These are phyloP conservation scores for Menidia beryllina DNA, from an alignment of 2,113 vertebrate genomes.

Conservation along the genomic window DNA sequence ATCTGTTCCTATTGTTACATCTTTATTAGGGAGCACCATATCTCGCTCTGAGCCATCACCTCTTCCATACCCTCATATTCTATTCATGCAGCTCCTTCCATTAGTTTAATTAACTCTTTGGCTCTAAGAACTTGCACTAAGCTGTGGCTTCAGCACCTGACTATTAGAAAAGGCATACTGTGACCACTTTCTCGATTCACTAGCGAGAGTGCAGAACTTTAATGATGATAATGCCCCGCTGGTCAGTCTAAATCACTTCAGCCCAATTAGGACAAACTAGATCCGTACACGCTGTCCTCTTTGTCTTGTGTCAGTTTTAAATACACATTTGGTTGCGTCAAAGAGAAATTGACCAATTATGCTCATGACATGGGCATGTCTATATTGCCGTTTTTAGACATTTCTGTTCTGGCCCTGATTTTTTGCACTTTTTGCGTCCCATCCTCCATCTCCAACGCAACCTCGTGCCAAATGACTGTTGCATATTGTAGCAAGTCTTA, in stretches of 20 bases:
- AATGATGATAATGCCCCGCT: constrained; percentile 34
- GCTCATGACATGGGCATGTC: background rate
- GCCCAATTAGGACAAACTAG: constrained; percentile 7
- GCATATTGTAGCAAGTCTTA: background rate
- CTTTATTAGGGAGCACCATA: constrained; percentile 46
- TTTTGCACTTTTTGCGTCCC: background rate
- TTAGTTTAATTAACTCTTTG: constrained; percentile 65
- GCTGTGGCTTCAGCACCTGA: constrained; percentile 36
- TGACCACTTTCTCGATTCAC: constrained; percentile 27
- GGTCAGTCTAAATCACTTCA: constrained; percentile 27
- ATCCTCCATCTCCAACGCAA: background rate
- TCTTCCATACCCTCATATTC: constrained; percentile 39
- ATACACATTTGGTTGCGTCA: background rate
- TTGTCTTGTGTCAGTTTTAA: constrained; percentile 16
- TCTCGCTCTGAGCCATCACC: constrained; percentile 47
- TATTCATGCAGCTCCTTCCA: constrained; percentile 53
- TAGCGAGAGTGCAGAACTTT: constrained; percentile 19
- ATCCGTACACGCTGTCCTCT: constrained; percentile 9
- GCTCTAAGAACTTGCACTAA: constrained; percentile 50
- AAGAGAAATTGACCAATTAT: background rate
- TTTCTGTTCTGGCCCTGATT: background rate
- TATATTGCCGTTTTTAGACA: background rate
- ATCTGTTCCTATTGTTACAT: constrained; percentile 34
- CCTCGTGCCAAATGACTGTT: constrained; percentile 1
- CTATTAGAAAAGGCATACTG: constrained; percentile 32